Percentiles rank a stretch among this genome's conserved stretches.
These are phyloP conservation scores for Lepidurus couesii DNA, from an alignment of 1,140 invertebrate genomes.

Conservation along the genomic window DNA sequence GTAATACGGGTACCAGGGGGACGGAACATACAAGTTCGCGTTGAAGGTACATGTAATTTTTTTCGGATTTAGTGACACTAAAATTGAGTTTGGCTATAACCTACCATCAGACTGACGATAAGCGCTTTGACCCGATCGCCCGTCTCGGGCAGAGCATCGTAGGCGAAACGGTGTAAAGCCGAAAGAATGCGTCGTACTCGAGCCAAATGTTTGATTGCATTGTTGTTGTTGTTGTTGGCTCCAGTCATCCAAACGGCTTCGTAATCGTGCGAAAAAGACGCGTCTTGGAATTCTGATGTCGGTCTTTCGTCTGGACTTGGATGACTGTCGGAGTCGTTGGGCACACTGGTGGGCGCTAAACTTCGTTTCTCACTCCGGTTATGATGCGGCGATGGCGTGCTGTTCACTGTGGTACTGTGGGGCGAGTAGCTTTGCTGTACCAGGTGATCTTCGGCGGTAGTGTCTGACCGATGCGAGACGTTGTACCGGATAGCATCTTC, in stretches of 20 bases:
- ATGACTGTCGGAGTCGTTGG: background rate
- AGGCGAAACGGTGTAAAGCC: slow-evolving; percentile 4
- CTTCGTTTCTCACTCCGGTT: background rate
- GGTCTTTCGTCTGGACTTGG: background rate
- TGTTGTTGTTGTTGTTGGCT: background rate
- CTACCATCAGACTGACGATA: background rate
- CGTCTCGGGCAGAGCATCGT: background rate
- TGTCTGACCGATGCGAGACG: background rate
- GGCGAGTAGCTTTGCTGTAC: slow-evolving; percentile 2
- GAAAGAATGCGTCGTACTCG: background rate
- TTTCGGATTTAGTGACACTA: too few species aligned
- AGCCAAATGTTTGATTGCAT: slow-evolving; percentile 12
- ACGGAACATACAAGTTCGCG: background rate
- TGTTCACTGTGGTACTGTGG: background rate
- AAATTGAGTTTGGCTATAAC: background rate
- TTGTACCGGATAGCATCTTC: background rate
- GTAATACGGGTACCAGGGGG: background rate
- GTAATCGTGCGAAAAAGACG: slow-evolving; percentile 4
- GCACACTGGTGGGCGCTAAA: background rate
- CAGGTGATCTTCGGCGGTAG: background rate
- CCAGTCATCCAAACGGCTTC: slow-evolving; percentile 9
- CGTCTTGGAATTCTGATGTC: background rate
- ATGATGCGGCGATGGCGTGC: background rate
- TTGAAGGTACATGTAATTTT: background rate
- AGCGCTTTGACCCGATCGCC: background rate